Conservation (phyloP, 2,113 vertebrate species). For the Hiodon tergisus region DNA sequence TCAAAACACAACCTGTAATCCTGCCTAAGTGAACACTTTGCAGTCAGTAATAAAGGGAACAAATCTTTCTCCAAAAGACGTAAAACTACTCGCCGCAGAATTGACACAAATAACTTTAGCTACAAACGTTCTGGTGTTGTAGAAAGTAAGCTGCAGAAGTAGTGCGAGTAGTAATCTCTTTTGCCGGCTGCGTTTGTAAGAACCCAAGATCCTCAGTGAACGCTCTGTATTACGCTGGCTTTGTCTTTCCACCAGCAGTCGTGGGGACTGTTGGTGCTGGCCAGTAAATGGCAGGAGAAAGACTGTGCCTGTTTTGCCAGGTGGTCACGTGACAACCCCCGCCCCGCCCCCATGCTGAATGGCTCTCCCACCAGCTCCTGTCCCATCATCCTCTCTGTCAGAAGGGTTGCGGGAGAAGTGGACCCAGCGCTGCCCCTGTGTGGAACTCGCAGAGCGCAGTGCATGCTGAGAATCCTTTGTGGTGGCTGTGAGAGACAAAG, state of each 20-base stretch:
- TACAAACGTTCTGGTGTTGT: background rate
- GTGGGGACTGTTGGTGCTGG: slow-evolving; percentile 22
- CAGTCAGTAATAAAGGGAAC: background rate
- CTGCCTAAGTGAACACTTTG: background rate
- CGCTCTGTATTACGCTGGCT: slow-evolving; percentile 24
- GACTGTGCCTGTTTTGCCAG: slow-evolving; percentile 38
- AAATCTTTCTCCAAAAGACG: no score
- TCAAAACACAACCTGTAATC: background rate
- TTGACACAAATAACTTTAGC: no score
- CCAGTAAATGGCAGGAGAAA: slow-evolving; percentile 28
- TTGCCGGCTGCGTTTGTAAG: background rate
- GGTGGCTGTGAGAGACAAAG: slow-evolving; percentile 20
- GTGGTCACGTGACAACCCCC: slow-evolving; percentile 38
- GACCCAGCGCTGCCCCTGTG: slow-evolving; percentile 21
- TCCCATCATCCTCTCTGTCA: slow-evolving; percentile 39
- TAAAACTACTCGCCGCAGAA: no score
- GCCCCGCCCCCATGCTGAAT: slow-evolving; percentile 31
- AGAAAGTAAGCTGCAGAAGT: background rate
- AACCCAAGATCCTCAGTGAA: slow-evolving; percentile 14
- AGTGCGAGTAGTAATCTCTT: no score
- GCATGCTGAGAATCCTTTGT: slow-evolving; percentile 30
- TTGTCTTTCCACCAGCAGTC: slow-evolving; percentile 2
- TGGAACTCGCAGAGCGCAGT: slow-evolving; percentile 21
- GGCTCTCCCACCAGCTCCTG: slow-evolving; percentile 22
- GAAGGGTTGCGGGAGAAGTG: slow-evolving; percentile 33